Conservation (phyloP, 2,113 vertebrate genomes). For the Pagrus major region DNA sequence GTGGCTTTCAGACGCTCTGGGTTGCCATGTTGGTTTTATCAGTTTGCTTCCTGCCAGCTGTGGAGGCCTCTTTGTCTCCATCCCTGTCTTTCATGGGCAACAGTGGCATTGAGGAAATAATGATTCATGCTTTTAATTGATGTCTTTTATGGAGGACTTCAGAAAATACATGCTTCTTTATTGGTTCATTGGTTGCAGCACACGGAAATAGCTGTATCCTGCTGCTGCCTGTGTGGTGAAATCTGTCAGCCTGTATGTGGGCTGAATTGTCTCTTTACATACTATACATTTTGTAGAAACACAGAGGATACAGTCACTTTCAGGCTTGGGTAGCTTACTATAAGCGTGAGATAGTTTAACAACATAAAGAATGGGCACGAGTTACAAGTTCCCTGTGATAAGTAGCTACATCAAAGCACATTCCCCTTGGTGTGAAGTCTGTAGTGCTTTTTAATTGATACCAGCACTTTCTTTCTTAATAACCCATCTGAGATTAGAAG, state of each 20-base stretch:
- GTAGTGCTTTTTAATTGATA: slow-evolving; percentile 77
- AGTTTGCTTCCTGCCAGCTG: slow-evolving; percentile 67
- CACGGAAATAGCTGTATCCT: slow-evolving; percentile 46
- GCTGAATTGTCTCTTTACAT: slow-evolving; percentile 5
- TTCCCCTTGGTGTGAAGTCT: slow-evolving; percentile 75
- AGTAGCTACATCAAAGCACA: slow-evolving; percentile 64
- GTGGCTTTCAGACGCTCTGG: slow-evolving; percentile 44
- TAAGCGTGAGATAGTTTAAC: slow-evolving; percentile 33
- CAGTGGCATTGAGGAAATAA: slow-evolving; percentile 80
- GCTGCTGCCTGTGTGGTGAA: slow-evolving; percentile 43
- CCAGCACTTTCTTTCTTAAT: slow-evolving; percentile 71
- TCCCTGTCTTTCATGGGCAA: slow-evolving; percentile 68
- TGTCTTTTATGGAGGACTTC: slow-evolving; percentile 75
- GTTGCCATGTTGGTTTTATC: slow-evolving; percentile 70
- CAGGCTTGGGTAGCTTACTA: slow-evolving; percentile 2
- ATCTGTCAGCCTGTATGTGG: not conserved
- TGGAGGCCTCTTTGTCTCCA: slow-evolving; percentile 59
- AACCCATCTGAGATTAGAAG: slow-evolving; percentile 66
- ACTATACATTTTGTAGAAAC: not conserved
- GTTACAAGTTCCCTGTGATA: slow-evolving; percentile 36
- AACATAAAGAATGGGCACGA: not conserved
- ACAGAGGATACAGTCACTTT: slow-evolving; percentile 22
- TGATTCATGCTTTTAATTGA: slow-evolving; percentile 81
- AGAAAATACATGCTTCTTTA: slow-evolving; percentile 70
- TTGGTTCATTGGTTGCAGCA: slow-evolving; percentile 61